Conservation (phyloP, 2,888 invertebrate genomes). For the Nomada fabriciana region DNA sequence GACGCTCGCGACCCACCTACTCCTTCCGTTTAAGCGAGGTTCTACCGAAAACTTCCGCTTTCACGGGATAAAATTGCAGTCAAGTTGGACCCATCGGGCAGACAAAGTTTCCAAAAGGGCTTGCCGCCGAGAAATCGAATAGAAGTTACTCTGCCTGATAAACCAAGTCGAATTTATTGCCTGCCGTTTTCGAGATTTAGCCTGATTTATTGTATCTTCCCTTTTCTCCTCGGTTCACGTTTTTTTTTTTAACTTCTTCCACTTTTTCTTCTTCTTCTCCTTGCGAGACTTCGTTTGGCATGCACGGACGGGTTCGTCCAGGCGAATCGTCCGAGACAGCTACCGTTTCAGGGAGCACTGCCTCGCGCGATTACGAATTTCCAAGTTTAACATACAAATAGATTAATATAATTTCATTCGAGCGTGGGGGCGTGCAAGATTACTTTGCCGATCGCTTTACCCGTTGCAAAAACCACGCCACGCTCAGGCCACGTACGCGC, state of each 20-base stretch:
- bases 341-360: slow-evolving; percentile 45
- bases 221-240: neutral
- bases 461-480: too few relatives aligned
- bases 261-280: neutral
- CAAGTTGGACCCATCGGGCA: slow-evolving; percentile 40
- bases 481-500: too few relatives aligned
- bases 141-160: slow-evolving; percentile 53
- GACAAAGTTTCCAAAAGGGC: slow-evolving; percentile 57
- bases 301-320: slow-evolving; percentile 22
- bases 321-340: slow-evolving; percentile 22
- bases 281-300: slow-evolving; percentile 6
- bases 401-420: too few relatives aligned
- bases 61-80: slow-evolving; percentile 50
- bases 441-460: too few relatives aligned
- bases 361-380: neutral
- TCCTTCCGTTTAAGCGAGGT: slow-evolving; percentile 51
- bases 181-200: slow-evolving; percentile 50
- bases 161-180: slow-evolving; percentile 63
- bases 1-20: slow-evolving; percentile 18
- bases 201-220: slow-evolving; percentile 56
- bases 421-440: too few relatives aligned
- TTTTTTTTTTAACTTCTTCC: slow-evolving; percentile 11
- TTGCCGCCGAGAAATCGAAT: slow-evolving; percentile 53
- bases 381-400: too few relatives aligned
- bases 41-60: slow-evolving; percentile 60